These are phyloP conservation scores for Amphilophus citrinellus DNA, from an alignment of 2,113 vertebrate species.

Conservation along the genomic window DNA sequence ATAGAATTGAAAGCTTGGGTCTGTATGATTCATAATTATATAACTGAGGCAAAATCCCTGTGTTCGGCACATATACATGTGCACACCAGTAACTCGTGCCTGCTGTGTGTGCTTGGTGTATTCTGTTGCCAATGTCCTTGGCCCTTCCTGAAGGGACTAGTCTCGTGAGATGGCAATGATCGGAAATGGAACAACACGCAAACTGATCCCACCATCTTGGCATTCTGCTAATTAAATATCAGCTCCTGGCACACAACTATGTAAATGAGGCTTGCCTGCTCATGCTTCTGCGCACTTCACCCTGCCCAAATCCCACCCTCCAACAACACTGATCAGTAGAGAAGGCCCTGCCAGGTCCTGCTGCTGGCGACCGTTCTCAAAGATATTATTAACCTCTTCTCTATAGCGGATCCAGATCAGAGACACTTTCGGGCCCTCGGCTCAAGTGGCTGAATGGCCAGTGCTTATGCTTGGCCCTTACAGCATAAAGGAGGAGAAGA, in stretches of 20 bases:
- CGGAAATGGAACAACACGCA: conserved; percentile 53
- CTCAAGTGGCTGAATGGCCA: conserved; percentile 37
- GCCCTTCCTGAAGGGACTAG: conserved; percentile 45
- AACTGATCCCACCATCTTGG: conserved; percentile 63
- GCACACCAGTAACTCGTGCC: conserved; percentile 38
- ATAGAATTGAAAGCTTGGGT: conserved; percentile 19
- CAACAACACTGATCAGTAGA: conserved; percentile 48
- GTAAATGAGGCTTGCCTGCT: conserved; percentile 52
- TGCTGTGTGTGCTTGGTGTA: conserved; percentile 20
- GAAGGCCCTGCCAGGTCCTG: conserved; percentile 44
- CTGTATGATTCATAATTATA: conserved; percentile 66
- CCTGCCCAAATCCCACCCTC: background rate
- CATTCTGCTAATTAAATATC: conserved; percentile 72
- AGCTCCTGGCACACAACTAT: conserved; percentile 62
- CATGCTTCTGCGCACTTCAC: background rate
- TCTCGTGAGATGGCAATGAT: conserved; percentile 62
- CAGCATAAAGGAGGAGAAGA: background rate
- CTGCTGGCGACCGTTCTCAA: conserved; percentile 49
- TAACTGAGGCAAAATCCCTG: conserved; percentile 47
- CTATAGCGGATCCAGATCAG: conserved; percentile 55
- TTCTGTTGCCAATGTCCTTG: conserved; percentile 56
- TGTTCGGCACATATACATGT: conserved; percentile 49
- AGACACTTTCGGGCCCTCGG: conserved; percentile 34
- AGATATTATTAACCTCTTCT: conserved; percentile 70
- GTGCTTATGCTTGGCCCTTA: conserved; percentile 29